A percentile compares a stretch with the other conserved stretches of the same genome.
phyloP scores from a whole-genome alignment of 2,113 vertebrate species.

The Melanerpes formicivorus region DNA sequence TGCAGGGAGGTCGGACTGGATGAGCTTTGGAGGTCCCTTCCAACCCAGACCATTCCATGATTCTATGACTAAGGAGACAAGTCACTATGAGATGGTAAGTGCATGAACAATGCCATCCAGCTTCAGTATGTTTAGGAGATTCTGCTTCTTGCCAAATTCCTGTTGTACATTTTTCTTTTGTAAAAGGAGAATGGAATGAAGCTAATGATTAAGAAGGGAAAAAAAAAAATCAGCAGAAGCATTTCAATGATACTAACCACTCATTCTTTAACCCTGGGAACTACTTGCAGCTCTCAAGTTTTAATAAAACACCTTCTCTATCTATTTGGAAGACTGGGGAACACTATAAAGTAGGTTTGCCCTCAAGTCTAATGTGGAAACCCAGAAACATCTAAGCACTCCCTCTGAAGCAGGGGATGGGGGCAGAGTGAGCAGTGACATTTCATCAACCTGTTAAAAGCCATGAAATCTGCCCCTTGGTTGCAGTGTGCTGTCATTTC shows the following conservation, averaged over 20 bases:
- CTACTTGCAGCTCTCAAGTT: not conserved
- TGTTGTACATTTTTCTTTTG: not conserved
- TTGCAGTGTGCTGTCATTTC: not conserved
- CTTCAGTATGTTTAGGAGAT: not conserved
- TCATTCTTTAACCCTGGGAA: not conserved
- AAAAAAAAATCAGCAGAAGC: not conserved
- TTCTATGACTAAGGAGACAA: not conserved
- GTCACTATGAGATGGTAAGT: not conserved
- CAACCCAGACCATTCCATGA: too few relatives aligned
- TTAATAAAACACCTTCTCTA: not conserved
- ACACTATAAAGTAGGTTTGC: not conserved
- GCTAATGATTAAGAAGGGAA: not conserved
- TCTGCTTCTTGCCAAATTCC: not conserved
- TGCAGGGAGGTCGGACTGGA: too few relatives aligned
- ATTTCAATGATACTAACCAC: not conserved
- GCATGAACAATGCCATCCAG: not conserved
- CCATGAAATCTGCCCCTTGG: not conserved
- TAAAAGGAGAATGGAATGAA: not conserved
- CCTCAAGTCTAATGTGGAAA: not conserved
- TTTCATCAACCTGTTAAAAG: not conserved
- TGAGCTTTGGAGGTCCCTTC: too few relatives aligned
- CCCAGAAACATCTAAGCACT: not conserved
- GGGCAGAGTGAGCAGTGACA: not conserved
- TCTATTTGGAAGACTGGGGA: not conserved
- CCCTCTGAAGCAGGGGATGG: accelerated